Evolutionary conservation across 2,888 invertebrate genomes (phyloP).

Genomic region (Cordylochernes scorpioides): DNA sequence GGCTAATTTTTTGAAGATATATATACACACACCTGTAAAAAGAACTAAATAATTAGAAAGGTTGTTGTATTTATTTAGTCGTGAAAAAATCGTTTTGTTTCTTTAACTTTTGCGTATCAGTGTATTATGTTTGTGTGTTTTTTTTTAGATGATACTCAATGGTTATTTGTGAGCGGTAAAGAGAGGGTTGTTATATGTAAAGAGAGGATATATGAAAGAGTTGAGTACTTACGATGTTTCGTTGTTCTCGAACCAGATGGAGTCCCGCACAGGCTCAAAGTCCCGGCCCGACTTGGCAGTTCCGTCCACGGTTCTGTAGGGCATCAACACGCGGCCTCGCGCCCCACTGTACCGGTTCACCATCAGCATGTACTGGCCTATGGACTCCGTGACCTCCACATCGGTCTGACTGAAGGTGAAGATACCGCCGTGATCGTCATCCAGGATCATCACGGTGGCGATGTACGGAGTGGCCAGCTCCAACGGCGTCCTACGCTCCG

Average conservation of each 20-base stretch:
- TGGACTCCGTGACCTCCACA: constrained; percentile 58
- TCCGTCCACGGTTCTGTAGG: constrained; percentile 72
- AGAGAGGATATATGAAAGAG: constrained; percentile 1
- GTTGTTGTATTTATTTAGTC: no score
- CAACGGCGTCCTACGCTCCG: constrained; percentile 2
- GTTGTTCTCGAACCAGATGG: constrained; percentile 83
- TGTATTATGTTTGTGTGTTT: no score
- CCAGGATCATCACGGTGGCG: constrained; percentile 90
- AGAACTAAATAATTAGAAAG: no score
- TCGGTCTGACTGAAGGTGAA: constrained; percentile 69
- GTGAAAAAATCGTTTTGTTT: no score
- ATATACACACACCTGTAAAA: no score
- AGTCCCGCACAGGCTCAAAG: constrained; percentile 48
- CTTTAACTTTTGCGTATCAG: no score
- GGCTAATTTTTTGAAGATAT: no score
- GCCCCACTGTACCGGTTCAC: constrained; percentile 79
- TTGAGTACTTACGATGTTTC: constrained; percentile 69
- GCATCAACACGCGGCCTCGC: constrained; percentile 62
- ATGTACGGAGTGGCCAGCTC: constrained; percentile 28
- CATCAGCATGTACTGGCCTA: constrained; percentile 54
- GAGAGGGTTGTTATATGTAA: no score
- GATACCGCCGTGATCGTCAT: constrained; percentile 95
- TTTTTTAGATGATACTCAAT: no score
- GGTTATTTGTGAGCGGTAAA: no score
- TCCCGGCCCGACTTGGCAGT: constrained; percentile 72